Evolutionary conservation across 2,113 vertebrate genomes (phyloP).

Genomic region (Gopherus flavomarginatus): DNA sequence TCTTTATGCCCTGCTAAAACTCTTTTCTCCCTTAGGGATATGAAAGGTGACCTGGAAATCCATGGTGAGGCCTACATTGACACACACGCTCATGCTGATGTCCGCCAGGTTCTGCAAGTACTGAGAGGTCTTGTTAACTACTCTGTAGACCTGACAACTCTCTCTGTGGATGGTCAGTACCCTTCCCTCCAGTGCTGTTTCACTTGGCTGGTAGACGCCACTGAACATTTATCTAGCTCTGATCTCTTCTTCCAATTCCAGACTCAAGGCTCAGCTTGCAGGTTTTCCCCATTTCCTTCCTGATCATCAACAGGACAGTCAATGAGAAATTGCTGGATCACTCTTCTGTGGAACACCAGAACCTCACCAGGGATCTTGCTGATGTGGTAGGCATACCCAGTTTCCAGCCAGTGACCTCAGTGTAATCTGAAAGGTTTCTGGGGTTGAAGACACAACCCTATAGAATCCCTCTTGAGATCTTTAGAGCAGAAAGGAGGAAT

Average conservation of each 20-base stretch:
- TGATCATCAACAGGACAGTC: conserved; percentile 41
- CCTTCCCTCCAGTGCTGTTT: rapidly evolving
- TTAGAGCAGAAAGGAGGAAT: background rate
- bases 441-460: background rate
- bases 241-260: background rate
- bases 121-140: background rate
- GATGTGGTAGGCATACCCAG: background rate
- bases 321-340: conserved; percentile 15
- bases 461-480: background rate
- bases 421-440: rapidly evolving
- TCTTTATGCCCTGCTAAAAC: background rate
- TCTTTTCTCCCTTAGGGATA: background rate
- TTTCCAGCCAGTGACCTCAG: background rate
- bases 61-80: background rate
- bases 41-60: conserved; percentile 2
- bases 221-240: rapidly evolving
- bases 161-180: conserved; percentile 55
- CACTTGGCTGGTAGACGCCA: background rate
- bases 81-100: background rate
- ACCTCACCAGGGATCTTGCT: conserved; percentile 6
- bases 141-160: conserved; percentile 4
- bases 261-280: conserved; percentile 24
- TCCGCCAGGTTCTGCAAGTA: background rate
- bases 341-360: background rate
- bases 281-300: conserved; percentile 45